These are phyloP conservation scores for Sturnira hondurensis DNA, from an alignment of 2,113 vertebrate species.

Conservation along the genomic window DNA sequence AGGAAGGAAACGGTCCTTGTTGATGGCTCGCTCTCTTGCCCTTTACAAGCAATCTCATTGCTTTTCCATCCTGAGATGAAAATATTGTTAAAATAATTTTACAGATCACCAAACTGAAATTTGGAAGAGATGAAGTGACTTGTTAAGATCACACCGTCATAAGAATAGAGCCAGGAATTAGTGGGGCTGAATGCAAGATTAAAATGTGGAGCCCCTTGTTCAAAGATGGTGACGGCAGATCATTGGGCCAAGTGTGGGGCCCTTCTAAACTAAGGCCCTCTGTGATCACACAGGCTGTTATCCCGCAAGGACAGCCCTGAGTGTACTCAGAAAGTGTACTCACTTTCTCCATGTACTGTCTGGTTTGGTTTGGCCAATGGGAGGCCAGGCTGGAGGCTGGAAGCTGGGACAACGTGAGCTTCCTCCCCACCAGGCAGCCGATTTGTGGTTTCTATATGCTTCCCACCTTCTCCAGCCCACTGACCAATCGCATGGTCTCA, in stretches of 20 bases:
- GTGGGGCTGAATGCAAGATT: background rate
- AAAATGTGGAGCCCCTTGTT: background rate
- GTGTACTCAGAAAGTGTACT: background rate
- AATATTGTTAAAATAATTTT: background rate
- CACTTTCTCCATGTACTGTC: background rate
- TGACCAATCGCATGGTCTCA: background rate
- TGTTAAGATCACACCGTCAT: background rate
- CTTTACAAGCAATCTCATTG: background rate
- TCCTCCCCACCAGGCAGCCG: background rate
- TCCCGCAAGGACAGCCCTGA: background rate
- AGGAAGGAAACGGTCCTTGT: background rate
- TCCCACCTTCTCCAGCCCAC: background rate
- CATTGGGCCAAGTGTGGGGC: background rate
- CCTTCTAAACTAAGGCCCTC: background rate
- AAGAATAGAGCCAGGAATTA: background rate
- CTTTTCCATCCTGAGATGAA: background rate
- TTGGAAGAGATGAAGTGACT: background rate
- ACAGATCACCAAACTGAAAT: background rate
- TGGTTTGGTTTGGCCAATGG: background rate
- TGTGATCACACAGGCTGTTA: fast-evolving
- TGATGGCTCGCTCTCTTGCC: background rate
- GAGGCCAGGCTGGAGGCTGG: background rate
- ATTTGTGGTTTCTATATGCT: background rate
- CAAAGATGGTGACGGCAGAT: background rate
- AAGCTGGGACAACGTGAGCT: fast-evolving